Conservation (phyloP, 2,113 vertebrate genomes). For the Melanotaenia duboulayi region DNA sequence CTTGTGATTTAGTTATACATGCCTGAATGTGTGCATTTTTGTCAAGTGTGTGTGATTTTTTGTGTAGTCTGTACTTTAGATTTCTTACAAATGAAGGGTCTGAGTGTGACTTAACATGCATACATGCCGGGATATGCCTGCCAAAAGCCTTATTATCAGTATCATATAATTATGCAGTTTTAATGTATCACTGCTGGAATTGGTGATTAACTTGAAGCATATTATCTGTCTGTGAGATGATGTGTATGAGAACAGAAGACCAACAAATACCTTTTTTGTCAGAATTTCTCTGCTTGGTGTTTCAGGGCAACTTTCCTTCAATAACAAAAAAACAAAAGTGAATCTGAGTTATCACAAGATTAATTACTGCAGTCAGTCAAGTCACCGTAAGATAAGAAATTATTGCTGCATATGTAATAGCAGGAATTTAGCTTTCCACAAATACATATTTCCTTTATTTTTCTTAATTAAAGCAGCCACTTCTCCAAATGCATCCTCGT, state of each 20-base stretch:
- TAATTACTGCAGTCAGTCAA: too few relatives aligned
- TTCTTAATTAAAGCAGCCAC: neutral
- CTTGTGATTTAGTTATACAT: slow-evolving; percentile 27
- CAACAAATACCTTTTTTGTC: slow-evolving; percentile 1
- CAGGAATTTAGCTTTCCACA: neutral
- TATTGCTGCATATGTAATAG: neutral
- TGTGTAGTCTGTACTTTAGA: neutral
- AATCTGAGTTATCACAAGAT: too few relatives aligned
- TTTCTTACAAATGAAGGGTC: slow-evolving; percentile 5
- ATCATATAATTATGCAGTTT: slow-evolving; percentile 30
- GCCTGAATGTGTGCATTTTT: neutral
- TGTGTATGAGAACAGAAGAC: neutral
- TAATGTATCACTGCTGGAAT: slow-evolving; percentile 20
- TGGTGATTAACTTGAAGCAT: slow-evolving; percentile 6
- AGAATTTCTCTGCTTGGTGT: too few relatives aligned
- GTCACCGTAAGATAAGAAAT: too few relatives aligned
- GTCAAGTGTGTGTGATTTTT: neutral
- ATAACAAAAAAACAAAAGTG: too few relatives aligned
- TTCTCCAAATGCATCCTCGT: neutral
- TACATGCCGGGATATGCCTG: slow-evolving; percentile 27
- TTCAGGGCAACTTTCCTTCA: too few relatives aligned
- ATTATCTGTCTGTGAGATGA: slow-evolving; percentile 6
- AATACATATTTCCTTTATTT: neutral
- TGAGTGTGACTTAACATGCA: slow-evolving; percentile 24
- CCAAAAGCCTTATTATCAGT: slow-evolving; percentile 17